phyloP scores from a whole-genome alignment of 2,797 vertebrate species.

The Bufotes viridis region DNA sequence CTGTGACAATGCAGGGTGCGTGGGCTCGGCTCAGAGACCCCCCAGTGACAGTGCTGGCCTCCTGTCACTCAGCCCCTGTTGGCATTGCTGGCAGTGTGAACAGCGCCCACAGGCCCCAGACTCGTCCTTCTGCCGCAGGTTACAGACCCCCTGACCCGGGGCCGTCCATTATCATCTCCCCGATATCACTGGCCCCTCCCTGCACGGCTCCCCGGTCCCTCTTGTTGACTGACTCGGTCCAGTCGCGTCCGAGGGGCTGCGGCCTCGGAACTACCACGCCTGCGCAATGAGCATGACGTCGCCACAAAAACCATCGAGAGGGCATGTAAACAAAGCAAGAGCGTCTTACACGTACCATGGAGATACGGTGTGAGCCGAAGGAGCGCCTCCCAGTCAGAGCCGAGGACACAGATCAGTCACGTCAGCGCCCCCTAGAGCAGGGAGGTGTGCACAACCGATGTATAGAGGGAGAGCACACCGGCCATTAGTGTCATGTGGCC shows the following conservation, averaged over 20 bases:
- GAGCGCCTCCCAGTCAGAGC: background rate
- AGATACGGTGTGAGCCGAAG: background rate
- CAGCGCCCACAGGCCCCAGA: background rate
- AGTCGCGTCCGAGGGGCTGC: slow-evolving; percentile 57
- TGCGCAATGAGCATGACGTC: slow-evolving; percentile 51
- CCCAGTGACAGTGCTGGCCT: slow-evolving; percentile 15
- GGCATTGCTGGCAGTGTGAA: background rate
- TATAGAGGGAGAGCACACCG: background rate
- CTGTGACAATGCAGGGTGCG: background rate
- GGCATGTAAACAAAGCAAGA: slow-evolving; percentile 55
- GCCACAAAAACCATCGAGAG: slow-evolving; percentile 28
- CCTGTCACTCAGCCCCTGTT: background rate
- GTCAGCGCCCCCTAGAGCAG: background rate
- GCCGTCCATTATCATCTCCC: background rate
- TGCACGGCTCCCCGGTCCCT: background rate
- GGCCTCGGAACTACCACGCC: slow-evolving; percentile 37
- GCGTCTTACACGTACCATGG: slow-evolving; percentile 22
- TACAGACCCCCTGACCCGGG: background rate
- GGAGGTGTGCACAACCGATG: background rate
- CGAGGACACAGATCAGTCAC: rapidly evolving
- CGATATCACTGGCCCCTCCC: slow-evolving; percentile 1
- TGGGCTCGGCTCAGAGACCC: too few species aligned
- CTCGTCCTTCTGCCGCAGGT: background rate
- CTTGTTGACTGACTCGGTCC: slow-evolving; percentile 57
- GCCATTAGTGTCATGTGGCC: slow-evolving; percentile 3